phyloP scores from a whole-genome alignment of 92 coral and sea anemone species.

The Parazoanthus atlanticus region DNA sequence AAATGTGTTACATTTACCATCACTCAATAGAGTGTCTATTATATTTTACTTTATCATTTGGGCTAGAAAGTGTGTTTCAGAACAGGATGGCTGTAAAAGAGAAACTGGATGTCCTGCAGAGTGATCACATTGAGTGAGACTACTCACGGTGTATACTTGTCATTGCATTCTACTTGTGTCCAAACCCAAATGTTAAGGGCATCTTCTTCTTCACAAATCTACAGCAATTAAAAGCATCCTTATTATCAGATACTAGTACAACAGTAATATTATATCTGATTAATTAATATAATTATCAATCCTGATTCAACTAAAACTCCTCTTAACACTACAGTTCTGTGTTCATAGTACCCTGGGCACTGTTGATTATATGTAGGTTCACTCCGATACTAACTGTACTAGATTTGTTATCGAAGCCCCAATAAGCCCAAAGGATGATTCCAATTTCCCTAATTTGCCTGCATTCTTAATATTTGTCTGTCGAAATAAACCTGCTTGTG shows the following conservation, averaged over 20 bases:
- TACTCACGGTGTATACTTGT: slow-evolving; percentile 86
- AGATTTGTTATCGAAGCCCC: no score
- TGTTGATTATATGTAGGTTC: no score
- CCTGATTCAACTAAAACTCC: not conserved
- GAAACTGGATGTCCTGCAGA: not conserved
- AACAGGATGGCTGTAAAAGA: not conserved
- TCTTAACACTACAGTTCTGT: no score
- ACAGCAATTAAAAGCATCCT: not conserved
- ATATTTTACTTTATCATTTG: no score
- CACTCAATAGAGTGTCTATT: no score
- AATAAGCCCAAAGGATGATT: no score
- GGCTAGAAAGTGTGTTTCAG: not conserved
- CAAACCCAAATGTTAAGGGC: slow-evolving; percentile 90
- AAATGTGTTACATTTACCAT: no score
- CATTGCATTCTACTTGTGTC: slow-evolving; percentile 84
- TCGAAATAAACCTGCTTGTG: no score
- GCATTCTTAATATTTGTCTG: no score
- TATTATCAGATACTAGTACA: not conserved
- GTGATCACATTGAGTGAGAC: not conserved
- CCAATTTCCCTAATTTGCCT: no score
- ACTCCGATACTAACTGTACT: no score
- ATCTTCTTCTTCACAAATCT: slow-evolving; percentile 96
- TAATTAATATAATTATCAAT: not conserved
- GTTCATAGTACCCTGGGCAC: no score
- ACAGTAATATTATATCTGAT: not conserved